These are phyloP conservation scores for Heliopora coerulea DNA, from an alignment of 92 coral and sea anemone species.

Conservation along the genomic window DNA sequence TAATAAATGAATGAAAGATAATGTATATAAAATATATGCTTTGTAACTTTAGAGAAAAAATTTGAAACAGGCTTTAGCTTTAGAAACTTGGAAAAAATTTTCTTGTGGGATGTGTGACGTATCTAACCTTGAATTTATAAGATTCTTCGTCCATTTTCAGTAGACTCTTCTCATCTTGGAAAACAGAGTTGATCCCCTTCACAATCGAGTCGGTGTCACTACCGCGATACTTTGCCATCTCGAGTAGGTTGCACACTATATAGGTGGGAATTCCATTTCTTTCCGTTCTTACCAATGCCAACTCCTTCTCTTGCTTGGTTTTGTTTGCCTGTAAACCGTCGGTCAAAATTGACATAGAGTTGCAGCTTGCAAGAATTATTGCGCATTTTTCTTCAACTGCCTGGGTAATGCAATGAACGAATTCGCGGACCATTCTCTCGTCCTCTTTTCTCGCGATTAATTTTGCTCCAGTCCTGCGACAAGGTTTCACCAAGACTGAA, in stretches of 20 bases:
- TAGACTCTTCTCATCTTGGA: not conserved
- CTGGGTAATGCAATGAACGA: conserved; percentile 8
- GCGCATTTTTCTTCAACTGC: conserved; percentile 2
- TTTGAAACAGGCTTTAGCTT: not conserved
- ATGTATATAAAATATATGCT: too few species aligned
- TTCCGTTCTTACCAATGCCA: conserved; percentile 4
- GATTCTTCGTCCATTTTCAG: not conserved
- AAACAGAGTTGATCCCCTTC: conserved; percentile 7
- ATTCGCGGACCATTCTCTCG: not conserved
- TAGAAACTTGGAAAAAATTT: not conserved
- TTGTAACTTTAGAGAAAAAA: too few species aligned
- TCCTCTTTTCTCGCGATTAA: not conserved
- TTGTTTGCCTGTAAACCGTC: conserved; percentile 1
- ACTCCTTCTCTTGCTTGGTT: conserved; percentile 13
- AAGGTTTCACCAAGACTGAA: not conserved
- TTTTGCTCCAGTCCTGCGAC: conserved; percentile 9
- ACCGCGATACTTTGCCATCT: conserved; percentile 5
- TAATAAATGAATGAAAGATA: not conserved
- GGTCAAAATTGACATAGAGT: not conserved
- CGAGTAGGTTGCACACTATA: conserved; percentile 2
- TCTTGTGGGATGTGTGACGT: not conserved
- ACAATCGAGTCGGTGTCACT: conserved; percentile 6
- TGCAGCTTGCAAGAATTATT: conserved; percentile 4
- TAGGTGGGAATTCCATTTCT: conserved; percentile 5
- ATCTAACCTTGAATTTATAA: not conserved